phyloP scores from a whole-genome alignment of 1,140 invertebrate genomes.

The Ganaspis sp. region DNA sequence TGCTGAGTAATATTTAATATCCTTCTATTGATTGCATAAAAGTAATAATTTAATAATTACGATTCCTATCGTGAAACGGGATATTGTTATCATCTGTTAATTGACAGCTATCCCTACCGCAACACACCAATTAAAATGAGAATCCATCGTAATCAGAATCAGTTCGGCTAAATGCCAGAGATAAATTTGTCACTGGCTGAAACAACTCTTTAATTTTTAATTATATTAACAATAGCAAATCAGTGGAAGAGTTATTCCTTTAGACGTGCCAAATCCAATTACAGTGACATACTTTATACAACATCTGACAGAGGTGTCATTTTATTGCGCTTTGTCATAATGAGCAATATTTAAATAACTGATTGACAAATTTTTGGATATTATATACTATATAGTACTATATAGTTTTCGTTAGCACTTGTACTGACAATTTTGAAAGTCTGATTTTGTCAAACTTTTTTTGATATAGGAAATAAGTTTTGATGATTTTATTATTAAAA shows the following conservation, averaged over 20 bases:
- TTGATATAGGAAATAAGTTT: too few species aligned
- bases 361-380: too few species aligned
- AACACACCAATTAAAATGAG: slow-evolving; percentile 2
- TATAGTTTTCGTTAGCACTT: too few species aligned
- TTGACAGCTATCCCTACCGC: not conserved
- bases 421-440: too few species aligned
- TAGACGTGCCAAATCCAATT: not conserved
- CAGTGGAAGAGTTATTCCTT: not conserved
- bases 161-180: not conserved
- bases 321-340: not conserved
- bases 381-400: too few species aligned
- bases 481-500: not conserved
- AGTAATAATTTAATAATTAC: not conserved
- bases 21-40: not conserved
- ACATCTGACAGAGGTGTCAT: not conserved
- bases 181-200: not conserved
- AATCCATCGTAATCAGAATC: not conserved
- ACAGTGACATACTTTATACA: not conserved
- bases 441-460: too few species aligned
- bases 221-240: not conserved
- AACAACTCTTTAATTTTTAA: not conserved
- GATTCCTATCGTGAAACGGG: not conserved
- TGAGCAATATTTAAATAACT: not conserved
- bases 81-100: not conserved
- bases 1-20: too few species aligned